Evolutionary conservation across 2,113 vertebrate genomes (phyloP).

Genomic region (Oncorhynchus clarkii): DNA sequence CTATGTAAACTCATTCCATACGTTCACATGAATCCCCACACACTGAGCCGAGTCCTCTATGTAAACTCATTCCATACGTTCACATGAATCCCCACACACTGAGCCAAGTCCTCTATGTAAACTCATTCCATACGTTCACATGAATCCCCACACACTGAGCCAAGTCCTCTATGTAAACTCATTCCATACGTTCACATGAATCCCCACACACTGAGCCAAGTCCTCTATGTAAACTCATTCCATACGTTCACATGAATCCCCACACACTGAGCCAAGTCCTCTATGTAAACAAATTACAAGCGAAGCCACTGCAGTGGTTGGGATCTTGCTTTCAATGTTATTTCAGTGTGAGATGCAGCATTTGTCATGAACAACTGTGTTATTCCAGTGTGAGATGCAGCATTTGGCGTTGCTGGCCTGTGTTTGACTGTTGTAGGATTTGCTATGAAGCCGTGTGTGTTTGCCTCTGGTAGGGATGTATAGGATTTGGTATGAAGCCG

Average conservation of each 20-base stretch:
- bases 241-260: constrained; percentile 31
- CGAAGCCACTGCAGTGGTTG: not conserved
- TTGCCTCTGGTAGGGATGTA: not conserved
- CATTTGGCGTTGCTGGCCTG: not conserved
- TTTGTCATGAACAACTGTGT: too few relatives aligned
- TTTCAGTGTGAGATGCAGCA: too few relatives aligned
- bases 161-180: too few relatives aligned
- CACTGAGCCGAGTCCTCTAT: too few relatives aligned
- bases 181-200: constrained; percentile 27
- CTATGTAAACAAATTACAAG: too few relatives aligned
- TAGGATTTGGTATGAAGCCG: not conserved
- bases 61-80: constrained; percentile 1
- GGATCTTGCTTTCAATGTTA: not conserved
- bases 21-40: constrained; percentile 30
- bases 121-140: constrained; percentile 11
- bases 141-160: constrained; percentile 22
- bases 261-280: too few relatives aligned
- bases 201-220: not conserved
- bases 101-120: too few relatives aligned
- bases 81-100: constrained; percentile 24
- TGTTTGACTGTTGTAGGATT: not conserved
- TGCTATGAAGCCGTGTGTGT: too few relatives aligned
- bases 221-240: too few relatives aligned
- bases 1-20: not conserved
- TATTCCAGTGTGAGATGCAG: too few relatives aligned